Conservation (phyloP, 2,797 vertebrate genomes). For the Propithecus deckenii region DNA sequence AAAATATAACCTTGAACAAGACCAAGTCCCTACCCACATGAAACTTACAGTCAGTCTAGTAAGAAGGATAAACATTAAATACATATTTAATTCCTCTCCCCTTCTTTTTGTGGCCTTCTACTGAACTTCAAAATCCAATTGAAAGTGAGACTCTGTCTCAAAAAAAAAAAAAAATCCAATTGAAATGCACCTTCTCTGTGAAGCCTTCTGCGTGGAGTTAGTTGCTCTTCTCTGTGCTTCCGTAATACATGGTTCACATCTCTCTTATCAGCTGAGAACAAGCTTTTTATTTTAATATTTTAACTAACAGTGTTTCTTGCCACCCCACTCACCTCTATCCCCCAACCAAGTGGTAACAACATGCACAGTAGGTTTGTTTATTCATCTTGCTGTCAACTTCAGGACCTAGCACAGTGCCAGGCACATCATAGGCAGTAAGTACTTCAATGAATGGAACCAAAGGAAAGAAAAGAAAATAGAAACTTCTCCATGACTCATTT, state of each 20-base stretch:
- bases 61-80: neutral
- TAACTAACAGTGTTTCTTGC: neutral
- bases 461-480: neutral
- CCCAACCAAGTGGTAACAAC: neutral
- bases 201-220: neutral
- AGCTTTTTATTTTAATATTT: constrained; percentile 32
- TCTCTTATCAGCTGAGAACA: neutral
- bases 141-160: neutral
- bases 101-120: neutral
- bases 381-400: neutral
- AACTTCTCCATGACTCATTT: neutral
- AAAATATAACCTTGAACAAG: neutral
- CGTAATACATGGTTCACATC: neutral
- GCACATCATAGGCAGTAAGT: neutral
- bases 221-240: neutral
- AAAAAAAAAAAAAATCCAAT: neutral
- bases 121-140: neutral
- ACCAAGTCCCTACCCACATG: neutral
- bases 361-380: neutral
- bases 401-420: neutral
- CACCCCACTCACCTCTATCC: neutral
- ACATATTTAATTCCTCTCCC: neutral
- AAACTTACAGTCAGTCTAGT: neutral
- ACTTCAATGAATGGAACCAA: neutral
- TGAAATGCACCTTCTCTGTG: neutral